Evolutionary conservation across 2,888 invertebrate genomes (phyloP).

Genomic region (Chorisops tibialis): DNA sequence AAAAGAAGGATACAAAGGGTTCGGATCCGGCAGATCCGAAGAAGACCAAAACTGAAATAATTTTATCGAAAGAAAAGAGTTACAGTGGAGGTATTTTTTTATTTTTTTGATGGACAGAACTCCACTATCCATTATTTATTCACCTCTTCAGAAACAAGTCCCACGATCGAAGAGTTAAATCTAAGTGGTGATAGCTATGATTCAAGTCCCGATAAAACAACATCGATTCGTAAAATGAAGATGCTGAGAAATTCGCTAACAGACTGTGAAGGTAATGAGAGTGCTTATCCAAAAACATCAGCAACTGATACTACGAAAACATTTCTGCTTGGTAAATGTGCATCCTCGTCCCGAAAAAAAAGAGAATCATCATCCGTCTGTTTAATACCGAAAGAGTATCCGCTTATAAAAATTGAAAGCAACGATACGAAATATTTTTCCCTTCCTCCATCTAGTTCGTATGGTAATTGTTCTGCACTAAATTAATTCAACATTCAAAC

Average conservation of each 20-base stretch:
- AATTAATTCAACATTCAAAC: too few species aligned
- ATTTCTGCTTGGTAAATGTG: too few species aligned
- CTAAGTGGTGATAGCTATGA: not conserved
- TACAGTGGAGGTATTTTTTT: not conserved
- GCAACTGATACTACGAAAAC: not conserved
- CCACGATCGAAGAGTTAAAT: not conserved
- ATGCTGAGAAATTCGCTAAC: not conserved
- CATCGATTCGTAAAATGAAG: not conserved
- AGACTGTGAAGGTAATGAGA: not conserved
- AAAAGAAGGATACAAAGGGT: not conserved
- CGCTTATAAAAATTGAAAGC: too few species aligned
- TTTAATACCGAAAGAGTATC: too few species aligned
- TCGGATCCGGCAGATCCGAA: not conserved
- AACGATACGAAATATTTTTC: too few species aligned
- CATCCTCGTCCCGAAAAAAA: too few species aligned
- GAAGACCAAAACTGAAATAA: not conserved
- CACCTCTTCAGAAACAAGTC: not conserved
- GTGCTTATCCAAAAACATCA: constrained; percentile 5
- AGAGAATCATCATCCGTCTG: too few species aligned
- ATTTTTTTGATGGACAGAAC: not conserved
- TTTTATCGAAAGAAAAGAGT: too few species aligned
- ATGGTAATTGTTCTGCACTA: too few species aligned
- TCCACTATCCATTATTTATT: not conserved
- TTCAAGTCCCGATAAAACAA: not conserved
- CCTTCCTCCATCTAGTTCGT: too few species aligned